Evolutionary conservation across 2,113 vertebrate species (phyloP).

Genomic region (Crotalus helleri): DNA sequence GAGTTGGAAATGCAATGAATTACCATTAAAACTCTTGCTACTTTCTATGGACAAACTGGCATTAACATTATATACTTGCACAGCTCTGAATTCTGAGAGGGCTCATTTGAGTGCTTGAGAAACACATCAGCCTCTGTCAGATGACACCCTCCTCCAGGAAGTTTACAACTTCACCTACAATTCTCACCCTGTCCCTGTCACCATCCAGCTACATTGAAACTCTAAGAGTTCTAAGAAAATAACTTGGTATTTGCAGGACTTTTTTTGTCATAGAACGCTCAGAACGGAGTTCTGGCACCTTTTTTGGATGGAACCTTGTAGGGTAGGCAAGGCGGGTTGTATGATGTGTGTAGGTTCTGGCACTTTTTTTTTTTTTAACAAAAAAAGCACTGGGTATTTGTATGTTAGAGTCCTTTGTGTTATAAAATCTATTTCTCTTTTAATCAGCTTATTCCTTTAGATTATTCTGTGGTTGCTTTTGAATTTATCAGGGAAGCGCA

Average conservation of each 20-base stretch:
- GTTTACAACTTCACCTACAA: background rate
- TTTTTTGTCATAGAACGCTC: too few species aligned
- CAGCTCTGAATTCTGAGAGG: background rate
- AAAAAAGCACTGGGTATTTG: background rate
- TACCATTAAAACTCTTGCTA: background rate
- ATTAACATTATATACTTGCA: background rate
- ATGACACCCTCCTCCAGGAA: background rate
- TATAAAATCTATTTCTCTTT: slow-evolving; percentile 22
- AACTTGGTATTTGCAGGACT: background rate
- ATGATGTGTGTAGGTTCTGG: too few species aligned
- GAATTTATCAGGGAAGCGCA: slow-evolving; percentile 23
- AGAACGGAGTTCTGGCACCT: too few species aligned
- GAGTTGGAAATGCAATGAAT: background rate
- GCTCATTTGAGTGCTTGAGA: background rate
- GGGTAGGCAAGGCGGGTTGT: too few species aligned
- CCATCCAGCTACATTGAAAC: background rate
- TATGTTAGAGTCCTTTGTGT: background rate
- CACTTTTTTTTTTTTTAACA: too few species aligned
- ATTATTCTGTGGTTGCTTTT: background rate
- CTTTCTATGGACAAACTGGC: background rate
- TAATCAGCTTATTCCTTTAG: slow-evolving; percentile 39
- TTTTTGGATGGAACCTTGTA: too few species aligned
- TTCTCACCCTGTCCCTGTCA: background rate
- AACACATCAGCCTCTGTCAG: background rate
- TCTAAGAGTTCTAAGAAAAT: background rate